Evolutionary conservation across 2,113 vertebrate species (phyloP).

Genomic region (Paralichthys olivaceus): DNA sequence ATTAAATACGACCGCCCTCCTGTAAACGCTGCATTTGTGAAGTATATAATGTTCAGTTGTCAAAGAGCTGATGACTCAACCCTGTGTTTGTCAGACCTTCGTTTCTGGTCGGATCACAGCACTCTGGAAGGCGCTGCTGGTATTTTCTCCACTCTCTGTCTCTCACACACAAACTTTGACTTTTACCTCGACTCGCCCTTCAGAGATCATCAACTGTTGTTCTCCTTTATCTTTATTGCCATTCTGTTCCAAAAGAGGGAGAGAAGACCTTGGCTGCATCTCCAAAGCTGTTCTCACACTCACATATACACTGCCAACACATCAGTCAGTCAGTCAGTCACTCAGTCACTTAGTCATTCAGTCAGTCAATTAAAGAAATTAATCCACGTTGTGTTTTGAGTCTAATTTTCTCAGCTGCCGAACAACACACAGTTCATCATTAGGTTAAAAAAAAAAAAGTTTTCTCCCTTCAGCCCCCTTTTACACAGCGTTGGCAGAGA

Average conservation of each 20-base stretch:
- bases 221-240: slow-evolving; percentile 44
- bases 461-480: neutral
- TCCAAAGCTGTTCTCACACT: slow-evolving; percentile 40
- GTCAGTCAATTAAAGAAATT: slow-evolving; percentile 13
- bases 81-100: neutral
- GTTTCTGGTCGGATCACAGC: neutral
- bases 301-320: slow-evolving; percentile 10
- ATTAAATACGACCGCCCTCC: neutral
- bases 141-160: neutral
- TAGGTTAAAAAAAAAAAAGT: neutral
- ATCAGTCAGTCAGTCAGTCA: neutral
- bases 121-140: neutral
- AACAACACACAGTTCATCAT: neutral
- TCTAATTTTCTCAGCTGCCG: neutral
- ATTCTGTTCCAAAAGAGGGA: slow-evolving; percentile 40
- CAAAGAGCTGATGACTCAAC: neutral
- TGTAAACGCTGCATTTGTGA: slow-evolving; percentile 2
- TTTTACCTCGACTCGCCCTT: slow-evolving; percentile 40
- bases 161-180: neutral
- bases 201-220: slow-evolving; percentile 28
- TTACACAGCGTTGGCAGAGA: slow-evolving; percentile 10
- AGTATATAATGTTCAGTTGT: neutral
- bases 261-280: slow-evolving; percentile 23
- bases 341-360: neutral
- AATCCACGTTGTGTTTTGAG: neutral